These are phyloP conservation scores for Blera fallax DNA, from an alignment of 2,888 invertebrate species.

Conservation along the genomic window DNA sequence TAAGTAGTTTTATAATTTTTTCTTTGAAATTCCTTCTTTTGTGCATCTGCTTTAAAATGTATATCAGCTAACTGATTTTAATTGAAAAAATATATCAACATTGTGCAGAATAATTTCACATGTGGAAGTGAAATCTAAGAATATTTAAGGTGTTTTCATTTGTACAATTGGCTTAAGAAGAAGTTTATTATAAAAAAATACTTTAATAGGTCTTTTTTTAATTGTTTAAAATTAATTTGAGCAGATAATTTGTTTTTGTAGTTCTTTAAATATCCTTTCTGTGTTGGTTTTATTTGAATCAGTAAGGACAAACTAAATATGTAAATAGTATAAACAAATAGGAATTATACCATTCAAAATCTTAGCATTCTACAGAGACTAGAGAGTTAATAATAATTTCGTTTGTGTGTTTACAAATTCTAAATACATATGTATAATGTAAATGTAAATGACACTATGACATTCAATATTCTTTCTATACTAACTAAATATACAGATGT, in stretches of 20 bases:
- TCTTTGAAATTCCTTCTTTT: conserved; percentile 17
- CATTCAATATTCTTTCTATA: conserved; percentile 12
- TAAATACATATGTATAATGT: conserved; percentile 18
- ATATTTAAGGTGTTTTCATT: conserved; percentile 18
- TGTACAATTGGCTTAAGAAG: conserved; percentile 61
- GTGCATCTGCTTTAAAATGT: conserved; percentile 21
- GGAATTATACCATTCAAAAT: conserved; percentile 35
- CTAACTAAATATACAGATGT: conserved; percentile 33
- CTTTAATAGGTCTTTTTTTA: conserved; percentile 29
- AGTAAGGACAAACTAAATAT: not conserved
- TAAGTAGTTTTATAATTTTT: conserved; percentile 15
- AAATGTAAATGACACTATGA: not conserved
- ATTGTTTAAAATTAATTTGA: conserved; percentile 46
- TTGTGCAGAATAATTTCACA: conserved; percentile 54
- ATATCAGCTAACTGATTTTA: conserved; percentile 4
- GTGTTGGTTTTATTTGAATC: not conserved
- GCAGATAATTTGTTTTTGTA: conserved; percentile 26
- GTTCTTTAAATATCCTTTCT: not conserved
- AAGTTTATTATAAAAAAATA: conserved; percentile 50
- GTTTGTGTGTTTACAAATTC: not conserved
- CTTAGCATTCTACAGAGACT: conserved; percentile 41
- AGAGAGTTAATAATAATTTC: conserved; percentile 32
- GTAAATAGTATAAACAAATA: conserved; percentile 12
- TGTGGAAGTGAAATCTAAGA: not conserved
- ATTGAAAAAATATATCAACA: conserved; percentile 26